Percentiles rank a stretch among this genome's conserved stretches.
Conservation (phyloP, 1,140 invertebrate genomes). For the Zaprionus inermis region DNA sequence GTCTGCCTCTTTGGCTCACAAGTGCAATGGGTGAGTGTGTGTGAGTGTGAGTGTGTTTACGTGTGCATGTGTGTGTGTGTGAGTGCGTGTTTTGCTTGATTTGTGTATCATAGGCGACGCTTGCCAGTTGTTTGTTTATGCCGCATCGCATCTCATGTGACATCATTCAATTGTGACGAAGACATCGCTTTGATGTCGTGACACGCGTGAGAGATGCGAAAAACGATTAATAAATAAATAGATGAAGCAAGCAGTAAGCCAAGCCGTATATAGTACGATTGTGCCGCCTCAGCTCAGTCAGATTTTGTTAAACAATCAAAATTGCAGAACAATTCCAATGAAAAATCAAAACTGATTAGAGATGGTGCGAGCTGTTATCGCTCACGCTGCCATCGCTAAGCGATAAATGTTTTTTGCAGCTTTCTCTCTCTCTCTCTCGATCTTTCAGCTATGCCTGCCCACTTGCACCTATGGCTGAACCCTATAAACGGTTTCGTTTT, state of each 20-base stretch:
- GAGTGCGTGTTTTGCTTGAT: constrained; percentile 43
- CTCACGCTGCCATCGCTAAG: background rate
- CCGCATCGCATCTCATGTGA: constrained; percentile 50
- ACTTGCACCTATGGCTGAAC: constrained; percentile 23
- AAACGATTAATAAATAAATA: background rate
- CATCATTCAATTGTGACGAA: constrained; percentile 66
- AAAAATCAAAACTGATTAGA: background rate
- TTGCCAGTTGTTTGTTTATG: constrained; percentile 60
- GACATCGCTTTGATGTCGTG: constrained; percentile 37
- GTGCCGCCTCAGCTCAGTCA: too few species aligned
- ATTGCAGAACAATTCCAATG: background rate
- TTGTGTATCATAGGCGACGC: constrained; percentile 42
- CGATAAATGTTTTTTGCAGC: background rate
- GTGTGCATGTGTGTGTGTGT: constrained; percentile 18
- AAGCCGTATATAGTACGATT: too few species aligned
- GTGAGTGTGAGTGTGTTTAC: constrained; percentile 16
- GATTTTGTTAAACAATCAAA: too few species aligned
- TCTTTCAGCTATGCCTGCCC: background rate
- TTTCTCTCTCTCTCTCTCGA: background rate
- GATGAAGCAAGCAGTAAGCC: background rate
- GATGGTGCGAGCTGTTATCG: background rate
- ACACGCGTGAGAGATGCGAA: background rate
- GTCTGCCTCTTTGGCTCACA: constrained; percentile 45
- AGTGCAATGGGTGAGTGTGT: constrained; percentile 34
- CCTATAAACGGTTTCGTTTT: constrained; percentile 8